Evolutionary conservation across 2,888 invertebrate species (phyloP).

Genomic region (Diarsia dahlii): DNA sequence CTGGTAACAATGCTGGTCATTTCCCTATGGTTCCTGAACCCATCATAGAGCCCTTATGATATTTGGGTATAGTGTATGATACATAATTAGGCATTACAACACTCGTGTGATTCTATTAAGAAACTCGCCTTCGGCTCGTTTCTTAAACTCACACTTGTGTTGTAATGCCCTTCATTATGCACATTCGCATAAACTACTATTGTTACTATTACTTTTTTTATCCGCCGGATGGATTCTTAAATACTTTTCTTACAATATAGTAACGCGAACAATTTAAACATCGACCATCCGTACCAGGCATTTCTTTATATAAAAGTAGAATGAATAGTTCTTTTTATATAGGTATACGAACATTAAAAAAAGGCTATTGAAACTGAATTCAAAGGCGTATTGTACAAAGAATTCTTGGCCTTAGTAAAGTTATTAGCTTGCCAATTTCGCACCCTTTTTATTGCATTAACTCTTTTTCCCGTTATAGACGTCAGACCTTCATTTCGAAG

Average conservation of each 20-base stretch:
- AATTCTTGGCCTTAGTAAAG: slow-evolving; percentile 11
- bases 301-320: slow-evolving; percentile 2
- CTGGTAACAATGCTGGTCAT: too few species aligned
- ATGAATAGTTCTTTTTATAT: slow-evolving; percentile 28
- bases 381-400: slow-evolving; percentile 20
- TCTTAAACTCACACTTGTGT: too few species aligned
- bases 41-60: too few species aligned
- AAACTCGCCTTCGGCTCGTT: too few species aligned
- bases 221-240: background rate
- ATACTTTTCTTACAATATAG: slow-evolving; percentile 9
- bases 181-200: too few species aligned
- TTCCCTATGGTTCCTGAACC: too few species aligned
- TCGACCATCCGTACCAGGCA: slow-evolving; percentile 7
- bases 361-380: slow-evolving; percentile 35
- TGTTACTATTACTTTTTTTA: background rate
- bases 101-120: too few species aligned
- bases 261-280: slow-evolving; percentile 6
- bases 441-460: slow-evolving; percentile 29
- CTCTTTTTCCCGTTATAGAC: slow-evolving; percentile 5
- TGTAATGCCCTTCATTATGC: too few species aligned
- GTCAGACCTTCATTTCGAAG: slow-evolving; percentile 24
- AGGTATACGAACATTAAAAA: slow-evolving; percentile 1
- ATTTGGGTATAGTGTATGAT: too few species aligned
- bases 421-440: slow-evolving; percentile 41
- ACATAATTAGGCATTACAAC: too few species aligned